Evolutionary conservation across 1,140 invertebrate species (phyloP), one percentile per base, ranked within the genome.

Genomic region (Orussus abietinus): DNA sequence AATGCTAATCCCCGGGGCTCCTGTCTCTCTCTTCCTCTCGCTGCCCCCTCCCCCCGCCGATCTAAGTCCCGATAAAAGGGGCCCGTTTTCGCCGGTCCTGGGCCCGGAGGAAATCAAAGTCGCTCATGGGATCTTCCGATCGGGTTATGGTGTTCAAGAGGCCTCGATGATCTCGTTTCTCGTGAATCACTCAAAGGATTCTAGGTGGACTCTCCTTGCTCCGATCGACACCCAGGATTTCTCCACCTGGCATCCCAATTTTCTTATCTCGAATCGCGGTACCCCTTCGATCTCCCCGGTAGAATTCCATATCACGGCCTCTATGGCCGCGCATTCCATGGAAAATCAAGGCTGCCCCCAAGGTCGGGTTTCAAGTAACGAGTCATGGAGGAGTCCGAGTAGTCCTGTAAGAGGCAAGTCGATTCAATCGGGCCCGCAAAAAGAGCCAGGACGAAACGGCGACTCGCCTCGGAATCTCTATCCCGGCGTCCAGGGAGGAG

Each of bases 1-100:
- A 69, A 71, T 69, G 65, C 61, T 69, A 67, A 67, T 71, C 55
- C 62, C n/a, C 44, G 38, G 28, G 48, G 53, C 54, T 46, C 52
- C 49, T 30, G 44, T 28, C 39, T 48, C 26, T 38, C n/a, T n/a
- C n/a, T n/a, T n/a, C n/a, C n/a, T n/a, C n/a, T n/a, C n/a, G n/a
- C 38, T 36, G 15, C 21, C 14, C 6, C 22, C 48, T 18, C 30
- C 6, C n/a, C n/a, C n/a, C n/a, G n/a, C n/a, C n/a, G n/a, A n/a
- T n/a, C n/a, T n/a, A n/a, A n/a, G n/a, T n/a, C n/a, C n/a, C n/a
- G n/a, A n/a, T n/a, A n/a, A n/a, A n/a, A n/a, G n/a, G n/a, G n/a
- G n/a, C n/a, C n/a, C n/a, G n/a, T n/a, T n/a, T n/a, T n/a, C n/a
- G n/a, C n/a, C n/a, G n/a, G n/a, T n/a, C n/a, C n/a, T n/a, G n/a